Conservation (phyloP, 1,140 invertebrate species). For the Physella acuta region DNA sequence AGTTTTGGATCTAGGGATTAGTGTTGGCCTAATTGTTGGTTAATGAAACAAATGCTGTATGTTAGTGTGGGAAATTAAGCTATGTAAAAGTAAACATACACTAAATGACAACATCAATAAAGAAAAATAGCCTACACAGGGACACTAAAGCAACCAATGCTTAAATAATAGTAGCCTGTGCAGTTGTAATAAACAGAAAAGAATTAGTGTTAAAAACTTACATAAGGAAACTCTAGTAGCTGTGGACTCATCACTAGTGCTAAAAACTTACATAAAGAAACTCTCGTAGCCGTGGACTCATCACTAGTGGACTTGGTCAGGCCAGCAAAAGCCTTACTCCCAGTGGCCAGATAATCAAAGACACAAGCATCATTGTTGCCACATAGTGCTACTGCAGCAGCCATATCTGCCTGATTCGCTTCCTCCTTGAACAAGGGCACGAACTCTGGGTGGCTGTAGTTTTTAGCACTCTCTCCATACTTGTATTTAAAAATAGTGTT, state of each 20-base stretch:
- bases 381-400: conserved; percentile 25
- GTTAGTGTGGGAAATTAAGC: no score
- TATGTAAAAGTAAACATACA: no score
- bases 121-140: no score
- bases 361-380: conserved; percentile 30
- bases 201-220: neutral
- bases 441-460: conserved; percentile 31
- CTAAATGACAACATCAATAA: no score
- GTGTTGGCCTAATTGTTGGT: no score
- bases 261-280: neutral
- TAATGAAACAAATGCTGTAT: no score
- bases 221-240: neutral
- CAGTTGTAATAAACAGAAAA: no score
- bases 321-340: conserved; percentile 27
- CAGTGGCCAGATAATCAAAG: conserved; percentile 34
- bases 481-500: conserved; percentile 30
- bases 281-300: neutral
- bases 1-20: no score
- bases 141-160: no score
- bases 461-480: conserved; percentile 10
- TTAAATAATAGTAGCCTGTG: no score
- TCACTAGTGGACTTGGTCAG: conserved; percentile 5
- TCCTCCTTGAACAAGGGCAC: conserved; percentile 33
- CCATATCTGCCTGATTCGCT: conserved; percentile 2
- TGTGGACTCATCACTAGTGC: neutral